Evolutionary conservation across 2,888 invertebrate genomes (phyloP).

Genomic region (Cantharis flavilabris): DNA sequence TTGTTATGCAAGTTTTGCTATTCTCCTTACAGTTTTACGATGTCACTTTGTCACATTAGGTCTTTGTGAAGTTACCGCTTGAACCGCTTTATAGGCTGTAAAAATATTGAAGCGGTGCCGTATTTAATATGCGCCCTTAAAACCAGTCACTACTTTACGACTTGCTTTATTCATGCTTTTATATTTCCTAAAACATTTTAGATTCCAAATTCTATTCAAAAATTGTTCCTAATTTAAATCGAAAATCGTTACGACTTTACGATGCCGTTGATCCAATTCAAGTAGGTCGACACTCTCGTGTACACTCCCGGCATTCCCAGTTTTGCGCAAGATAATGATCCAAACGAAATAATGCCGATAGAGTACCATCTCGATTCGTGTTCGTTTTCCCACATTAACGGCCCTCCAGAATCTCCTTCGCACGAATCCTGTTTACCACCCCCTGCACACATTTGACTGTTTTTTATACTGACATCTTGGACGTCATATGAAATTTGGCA

Average conservation of each 20-base stretch:
- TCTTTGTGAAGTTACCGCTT: slow-evolving; percentile 36
- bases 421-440: slow-evolving; percentile 72
- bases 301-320: slow-evolving; percentile 73
- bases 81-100: slow-evolving; percentile 44
- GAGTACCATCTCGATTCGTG: slow-evolving; percentile 60
- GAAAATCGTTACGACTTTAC: slow-evolving; percentile 1
- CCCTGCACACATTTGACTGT: slow-evolving; percentile 72
- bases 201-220: slow-evolving; percentile 38
- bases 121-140: slow-evolving; percentile 47
- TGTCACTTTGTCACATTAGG: slow-evolving; percentile 42
- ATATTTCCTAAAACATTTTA: slow-evolving; percentile 45
- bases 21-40: slow-evolving; percentile 31
- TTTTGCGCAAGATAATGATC: slow-evolving; percentile 65
- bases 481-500: slow-evolving; percentile 53
- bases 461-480: slow-evolving; percentile 57
- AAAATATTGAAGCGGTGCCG: slow-evolving; percentile 45
- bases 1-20: slow-evolving; percentile 27
- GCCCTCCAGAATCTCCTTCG: slow-evolving; percentile 78
- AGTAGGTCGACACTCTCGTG: slow-evolving; percentile 64
- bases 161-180: slow-evolving; percentile 44
- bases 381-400: slow-evolving; percentile 63
- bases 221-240: slow-evolving; percentile 39
- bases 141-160: slow-evolving; percentile 42
- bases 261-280: slow-evolving; percentile 63
- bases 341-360: slow-evolving; percentile 71